Evolutionary conservation across 2,888 invertebrate species (phyloP), one percentile per base, ranked within the genome.

Genomic region (Catocala fraxini): DNA sequence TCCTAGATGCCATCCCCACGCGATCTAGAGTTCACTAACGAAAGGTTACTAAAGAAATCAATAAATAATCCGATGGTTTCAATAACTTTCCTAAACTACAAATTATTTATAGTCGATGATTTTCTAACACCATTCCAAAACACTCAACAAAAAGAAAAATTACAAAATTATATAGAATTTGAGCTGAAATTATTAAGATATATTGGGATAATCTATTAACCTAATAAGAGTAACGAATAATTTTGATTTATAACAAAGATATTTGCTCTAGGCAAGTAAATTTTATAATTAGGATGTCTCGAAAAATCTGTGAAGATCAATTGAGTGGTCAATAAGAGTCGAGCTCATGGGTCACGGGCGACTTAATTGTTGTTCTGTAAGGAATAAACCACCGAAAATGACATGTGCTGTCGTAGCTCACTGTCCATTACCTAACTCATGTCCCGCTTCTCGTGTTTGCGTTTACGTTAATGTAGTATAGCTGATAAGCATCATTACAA

Each of bases 291-390:
- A 73, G 65, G 75, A 75, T 73, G 74, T 76, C 81, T 82, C 81
- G 77, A 83, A 89, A 75, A 89, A 90, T 89, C 87, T 84, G 80
- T 82, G 83, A 86, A 85, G 86, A 88, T 87, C 89, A 92, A 93
- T 92, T 92, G 88, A 85, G 75, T 87, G 87, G 87, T 88, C 89
- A 90, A 90, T 89, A 86, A 86, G 87, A 86, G 87, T 84, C 87
- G 88, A 83, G 84, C 85, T 80, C 84, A 81, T 75, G 82, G 92
- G 92, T 92, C 92, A 92, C 80, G 90, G 90, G 80, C 89, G 80
- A 77, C 80, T 82, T 88, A 89, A 92, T 91, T 91, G 83, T 80
- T 85, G 80, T 75, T 77, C 82, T 83, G 78, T 76, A 65, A 77
- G 80, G 79, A 79, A 79, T 72, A 84, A 84, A 80, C 75, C 62